Conservation (phyloP, 2,113 vertebrate species). For the Forbesichthys papilliferus region DNA sequence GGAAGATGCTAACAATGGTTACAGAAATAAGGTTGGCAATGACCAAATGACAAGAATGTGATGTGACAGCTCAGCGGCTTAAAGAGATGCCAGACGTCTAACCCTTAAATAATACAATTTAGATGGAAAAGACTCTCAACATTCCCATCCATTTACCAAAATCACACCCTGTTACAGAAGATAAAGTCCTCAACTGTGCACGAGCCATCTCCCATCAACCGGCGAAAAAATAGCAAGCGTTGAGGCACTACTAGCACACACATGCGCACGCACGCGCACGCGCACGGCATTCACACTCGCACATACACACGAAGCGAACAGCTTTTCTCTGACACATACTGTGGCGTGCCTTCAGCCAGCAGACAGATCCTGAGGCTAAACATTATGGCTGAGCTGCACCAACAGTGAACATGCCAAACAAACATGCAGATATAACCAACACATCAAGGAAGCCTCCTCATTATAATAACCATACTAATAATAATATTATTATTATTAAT, state of each 20-base stretch:
- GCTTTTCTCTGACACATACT: neutral
- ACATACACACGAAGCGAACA: neutral
- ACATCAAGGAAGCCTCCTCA: no score
- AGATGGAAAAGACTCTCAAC: neutral
- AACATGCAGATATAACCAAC: no score
- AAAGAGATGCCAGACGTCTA: neutral
- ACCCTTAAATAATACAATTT: neutral
- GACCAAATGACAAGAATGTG: no score
- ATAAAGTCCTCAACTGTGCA: neutral
- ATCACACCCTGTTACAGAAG: neutral
- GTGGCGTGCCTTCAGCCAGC: neutral
- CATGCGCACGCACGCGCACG: no score
- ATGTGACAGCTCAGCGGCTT: no score
- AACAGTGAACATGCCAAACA: no score
- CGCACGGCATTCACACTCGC: neutral
- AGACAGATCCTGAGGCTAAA: neutral
- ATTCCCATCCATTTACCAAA: neutral
- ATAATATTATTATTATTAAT: no score
- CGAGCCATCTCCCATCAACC: neutral
- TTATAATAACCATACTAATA: no score
- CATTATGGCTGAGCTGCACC: neutral
- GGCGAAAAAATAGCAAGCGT: neutral
- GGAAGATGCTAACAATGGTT: neutral
- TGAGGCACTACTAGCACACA: no score
- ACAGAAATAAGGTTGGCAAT: no score